Conservation (phyloP, 2,888 invertebrate genomes). For the Coecobrya sp. region DNA sequence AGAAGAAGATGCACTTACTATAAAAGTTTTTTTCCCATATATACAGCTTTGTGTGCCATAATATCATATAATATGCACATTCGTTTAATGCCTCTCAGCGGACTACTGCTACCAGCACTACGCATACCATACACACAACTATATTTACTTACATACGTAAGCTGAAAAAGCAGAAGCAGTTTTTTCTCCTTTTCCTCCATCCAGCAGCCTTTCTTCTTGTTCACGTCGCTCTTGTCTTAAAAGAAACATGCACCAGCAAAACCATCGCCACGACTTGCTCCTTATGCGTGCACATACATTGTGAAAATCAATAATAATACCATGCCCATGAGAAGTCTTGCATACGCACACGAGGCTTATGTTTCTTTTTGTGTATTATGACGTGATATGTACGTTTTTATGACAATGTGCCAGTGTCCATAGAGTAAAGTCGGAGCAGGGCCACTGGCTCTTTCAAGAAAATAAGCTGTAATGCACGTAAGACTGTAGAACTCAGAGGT, state of each 20-base stretch:
- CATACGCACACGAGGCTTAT: background rate
- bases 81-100: constrained; percentile 68
- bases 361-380: constrained; percentile 7
- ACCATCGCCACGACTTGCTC: constrained; percentile 1
- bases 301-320: constrained; percentile 25
- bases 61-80: constrained; percentile 5
- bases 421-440: background rate
- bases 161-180: background rate
- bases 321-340: background rate
- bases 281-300: background rate
- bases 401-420: constrained; percentile 2
- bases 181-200: background rate
- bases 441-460: background rate
- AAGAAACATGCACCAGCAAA: constrained; percentile 5
- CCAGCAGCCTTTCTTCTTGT: constrained; percentile 18
- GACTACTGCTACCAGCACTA: constrained; percentile 20
- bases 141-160: constrained; percentile 17
- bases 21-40: background rate
- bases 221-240: constrained; percentile 17
- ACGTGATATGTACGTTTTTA: constrained; percentile 9
- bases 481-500: background rate
- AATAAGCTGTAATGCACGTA: background rate
- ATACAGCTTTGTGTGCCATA: background rate
- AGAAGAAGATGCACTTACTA: constrained; percentile 35
- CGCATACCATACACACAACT: background rate